These are phyloP conservation scores for Brachionus paranguensis DNA, from an alignment of 1,140 invertebrate species.

Conservation along the genomic window DNA sequence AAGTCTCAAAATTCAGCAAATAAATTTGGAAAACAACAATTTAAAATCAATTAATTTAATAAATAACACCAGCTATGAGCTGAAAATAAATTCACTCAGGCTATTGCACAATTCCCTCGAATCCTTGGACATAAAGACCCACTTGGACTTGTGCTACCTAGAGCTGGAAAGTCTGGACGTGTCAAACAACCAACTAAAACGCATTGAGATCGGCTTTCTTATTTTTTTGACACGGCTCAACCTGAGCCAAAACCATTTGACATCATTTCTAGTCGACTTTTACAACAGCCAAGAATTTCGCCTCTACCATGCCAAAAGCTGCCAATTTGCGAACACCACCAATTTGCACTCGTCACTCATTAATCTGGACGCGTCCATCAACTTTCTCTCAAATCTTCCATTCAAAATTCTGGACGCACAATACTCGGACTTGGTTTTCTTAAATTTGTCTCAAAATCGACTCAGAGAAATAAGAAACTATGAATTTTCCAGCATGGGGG, in stretches of 20 bases:
- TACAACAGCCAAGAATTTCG: not conserved
- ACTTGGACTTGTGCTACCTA: constrained; percentile 14
- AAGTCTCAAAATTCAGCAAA: not conserved
- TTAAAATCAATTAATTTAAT: not conserved
- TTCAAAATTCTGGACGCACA: not conserved
- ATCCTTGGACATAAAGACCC: not conserved
- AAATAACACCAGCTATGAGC: not conserved
- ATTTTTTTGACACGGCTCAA: not conserved
- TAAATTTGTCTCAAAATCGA: not conserved
- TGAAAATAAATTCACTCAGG: not conserved
- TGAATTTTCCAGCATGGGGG: not conserved
- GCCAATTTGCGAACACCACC: not conserved
- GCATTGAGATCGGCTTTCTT: not conserved
- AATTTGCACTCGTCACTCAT: not conserved
- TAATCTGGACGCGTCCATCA: not conserved
- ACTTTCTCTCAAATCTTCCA: not conserved
- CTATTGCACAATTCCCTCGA: not conserved
- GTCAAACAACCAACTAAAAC: not conserved
- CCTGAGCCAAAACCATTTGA: constrained; percentile 19
- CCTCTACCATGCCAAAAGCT: not conserved
- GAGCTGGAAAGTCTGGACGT: not conserved
- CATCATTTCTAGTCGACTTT: constrained; percentile 21
- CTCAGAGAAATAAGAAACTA: not conserved
- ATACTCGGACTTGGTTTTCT: not conserved
- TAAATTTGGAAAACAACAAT: not conserved